Evolutionary conservation across 1,140 invertebrate genomes (phyloP).

Genomic region (Mycetomoellerius zeteki): DNA sequence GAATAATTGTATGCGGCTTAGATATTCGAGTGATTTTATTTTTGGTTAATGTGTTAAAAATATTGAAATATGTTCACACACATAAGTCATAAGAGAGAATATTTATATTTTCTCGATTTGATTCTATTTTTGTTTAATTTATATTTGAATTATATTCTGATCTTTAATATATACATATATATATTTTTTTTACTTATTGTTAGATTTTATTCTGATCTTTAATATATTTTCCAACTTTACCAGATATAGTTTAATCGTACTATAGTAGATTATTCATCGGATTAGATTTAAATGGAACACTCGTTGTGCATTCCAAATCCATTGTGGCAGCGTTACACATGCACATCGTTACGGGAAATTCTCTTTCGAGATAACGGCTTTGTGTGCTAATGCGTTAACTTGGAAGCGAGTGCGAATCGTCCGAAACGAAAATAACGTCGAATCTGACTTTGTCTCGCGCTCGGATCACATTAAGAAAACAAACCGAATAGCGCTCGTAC

Average conservation of each 20-base stretch:
- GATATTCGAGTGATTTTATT: not conserved
- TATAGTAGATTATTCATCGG: slow-evolving; percentile 32
- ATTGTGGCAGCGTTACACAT: not conserved
- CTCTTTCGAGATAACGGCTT: slow-evolving; percentile 22
- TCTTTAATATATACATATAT: not conserved
- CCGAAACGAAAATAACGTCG: slow-evolving; percentile 54
- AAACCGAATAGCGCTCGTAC: slow-evolving; percentile 47
- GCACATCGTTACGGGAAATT: slow-evolving; percentile 2
- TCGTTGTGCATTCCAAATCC: slow-evolving; percentile 2
- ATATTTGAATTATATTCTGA: not conserved
- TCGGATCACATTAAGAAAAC: slow-evolving; percentile 72
- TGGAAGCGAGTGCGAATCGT: slow-evolving; percentile 16
- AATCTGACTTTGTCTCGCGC: not conserved
- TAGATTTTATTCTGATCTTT: not conserved
- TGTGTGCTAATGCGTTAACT: slow-evolving; percentile 50
- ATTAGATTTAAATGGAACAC: slow-evolving; percentile 25
- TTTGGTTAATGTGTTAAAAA: not conserved
- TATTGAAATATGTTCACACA: too few relatives aligned
- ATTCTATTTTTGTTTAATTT: too few relatives aligned
- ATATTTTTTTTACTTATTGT: too few relatives aligned
- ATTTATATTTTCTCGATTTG: not conserved
- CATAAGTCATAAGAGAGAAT: not conserved
- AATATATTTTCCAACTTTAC: not conserved
- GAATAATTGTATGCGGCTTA: not conserved
- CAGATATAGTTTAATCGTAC: not conserved